phyloP scores from a whole-genome alignment of 2,797 vertebrate species.

The Amblyopsis hoosieri region DNA sequence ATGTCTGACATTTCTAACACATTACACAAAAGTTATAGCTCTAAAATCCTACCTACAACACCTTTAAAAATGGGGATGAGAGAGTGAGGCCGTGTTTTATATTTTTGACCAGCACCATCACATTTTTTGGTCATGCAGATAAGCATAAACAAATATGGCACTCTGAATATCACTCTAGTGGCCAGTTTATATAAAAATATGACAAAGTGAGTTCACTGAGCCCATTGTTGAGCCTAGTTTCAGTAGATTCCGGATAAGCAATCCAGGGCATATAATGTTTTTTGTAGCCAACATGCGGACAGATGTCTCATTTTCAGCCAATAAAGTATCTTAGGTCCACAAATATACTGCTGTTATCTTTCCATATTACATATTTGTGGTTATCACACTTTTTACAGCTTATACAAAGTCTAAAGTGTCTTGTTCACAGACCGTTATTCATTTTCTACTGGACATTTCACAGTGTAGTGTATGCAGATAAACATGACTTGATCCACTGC shows the following conservation, averaged over 20 bases:
- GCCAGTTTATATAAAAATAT: background rate
- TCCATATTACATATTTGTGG: constrained; percentile 11
- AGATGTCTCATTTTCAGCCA: constrained; percentile 17
- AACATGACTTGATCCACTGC: constrained; percentile 1
- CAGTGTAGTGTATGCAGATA: background rate
- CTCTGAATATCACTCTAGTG: no score
- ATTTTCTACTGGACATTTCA: background rate
- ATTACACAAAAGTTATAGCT: no score
- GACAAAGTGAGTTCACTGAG: background rate
- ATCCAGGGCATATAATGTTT: constrained; percentile 8
- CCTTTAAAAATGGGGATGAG: no score
- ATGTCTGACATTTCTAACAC: no score
- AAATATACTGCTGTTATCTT: constrained; percentile 5
- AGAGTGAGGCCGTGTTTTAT: no score
- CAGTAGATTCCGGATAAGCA: constrained; percentile 3
- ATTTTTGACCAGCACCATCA: no score
- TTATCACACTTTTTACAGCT: constrained; percentile 11
- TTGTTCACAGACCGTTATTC: background rate
- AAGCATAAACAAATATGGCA: no score
- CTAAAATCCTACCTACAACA: no score
- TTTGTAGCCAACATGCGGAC: constrained; percentile 5
- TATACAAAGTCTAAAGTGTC: background rate
- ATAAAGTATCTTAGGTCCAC: constrained; percentile 9
- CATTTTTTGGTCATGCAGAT: no score
- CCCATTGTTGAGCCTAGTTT: background rate